These are phyloP conservation scores for Malurus cyaneus DNA, from an alignment of 2,113 vertebrate genomes.

Conservation along the genomic window DNA sequence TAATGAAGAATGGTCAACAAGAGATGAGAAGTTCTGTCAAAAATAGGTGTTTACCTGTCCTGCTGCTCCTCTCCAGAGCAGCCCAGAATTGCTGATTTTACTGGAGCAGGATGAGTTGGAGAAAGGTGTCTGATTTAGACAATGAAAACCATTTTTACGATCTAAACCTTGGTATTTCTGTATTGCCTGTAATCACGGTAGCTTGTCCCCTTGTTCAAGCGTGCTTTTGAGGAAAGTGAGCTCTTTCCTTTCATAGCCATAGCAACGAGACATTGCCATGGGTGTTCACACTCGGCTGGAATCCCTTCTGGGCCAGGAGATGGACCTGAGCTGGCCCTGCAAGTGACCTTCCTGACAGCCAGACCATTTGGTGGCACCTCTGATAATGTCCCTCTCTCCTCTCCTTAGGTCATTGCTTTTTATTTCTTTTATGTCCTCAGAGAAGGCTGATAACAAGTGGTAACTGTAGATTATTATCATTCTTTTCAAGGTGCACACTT, in stretches of 20 bases:
- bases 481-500: background rate
- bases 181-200: background rate
- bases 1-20: background rate
- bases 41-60: background rate
- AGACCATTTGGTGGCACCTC: background rate
- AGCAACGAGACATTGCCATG: background rate
- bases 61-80: background rate
- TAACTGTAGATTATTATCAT: background rate
- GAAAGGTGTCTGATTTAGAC: background rate
- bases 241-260: background rate
- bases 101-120: background rate
- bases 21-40: background rate
- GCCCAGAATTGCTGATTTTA: background rate
- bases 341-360: background rate
- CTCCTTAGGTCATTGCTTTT: background rate
- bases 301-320: background rate
- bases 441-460: background rate
- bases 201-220: background rate
- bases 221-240: background rate
- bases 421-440: background rate
- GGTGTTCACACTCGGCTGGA: background rate
- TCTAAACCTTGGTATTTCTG: background rate
- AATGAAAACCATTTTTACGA: background rate
- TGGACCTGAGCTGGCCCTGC: background rate
- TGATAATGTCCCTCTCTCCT: background rate